phyloP scores from a whole-genome alignment of 2,797 vertebrate species.

The Intellagama lesueurii region DNA sequence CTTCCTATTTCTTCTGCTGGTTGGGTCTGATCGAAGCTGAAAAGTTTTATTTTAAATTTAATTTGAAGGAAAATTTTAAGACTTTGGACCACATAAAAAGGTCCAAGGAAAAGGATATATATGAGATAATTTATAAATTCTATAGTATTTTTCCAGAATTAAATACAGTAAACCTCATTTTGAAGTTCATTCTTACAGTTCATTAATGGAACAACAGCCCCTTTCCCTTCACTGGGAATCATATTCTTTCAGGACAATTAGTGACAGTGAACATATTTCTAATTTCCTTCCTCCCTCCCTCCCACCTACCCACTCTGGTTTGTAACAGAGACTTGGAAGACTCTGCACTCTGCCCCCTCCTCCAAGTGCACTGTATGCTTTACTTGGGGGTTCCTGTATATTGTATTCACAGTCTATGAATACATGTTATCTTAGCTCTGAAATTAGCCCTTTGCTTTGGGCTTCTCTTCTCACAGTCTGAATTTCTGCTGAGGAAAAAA shows the following conservation, averaged over 20 bases:
- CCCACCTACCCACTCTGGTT: no score
- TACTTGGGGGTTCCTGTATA: neutral
- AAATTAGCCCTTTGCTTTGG: no score
- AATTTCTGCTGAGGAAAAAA: no score
- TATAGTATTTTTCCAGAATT: neutral
- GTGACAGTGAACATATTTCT: neutral
- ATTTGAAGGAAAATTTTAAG: slow-evolving; percentile 4
- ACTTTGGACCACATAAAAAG: neutral
- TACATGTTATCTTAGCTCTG: no score
- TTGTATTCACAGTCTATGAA: no score
- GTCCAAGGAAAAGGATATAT: neutral
- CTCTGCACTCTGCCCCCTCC: neutral
- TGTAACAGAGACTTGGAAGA: neutral
- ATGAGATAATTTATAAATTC: neutral
- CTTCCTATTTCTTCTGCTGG: neutral
- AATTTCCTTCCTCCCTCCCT: no score
- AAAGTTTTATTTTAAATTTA: neutral
- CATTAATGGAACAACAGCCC: no score
- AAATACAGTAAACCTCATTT: neutral
- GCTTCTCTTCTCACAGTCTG: no score
- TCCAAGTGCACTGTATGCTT: neutral
- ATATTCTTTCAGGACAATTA: neutral
- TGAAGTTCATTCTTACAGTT: neutral
- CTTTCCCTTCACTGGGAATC: neutral
- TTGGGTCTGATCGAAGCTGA: neutral